Evolutionary conservation across 2,113 vertebrate species (phyloP), one percentile per base, ranked within the genome.

Genomic region (Lophotis ruficrista): DNA sequence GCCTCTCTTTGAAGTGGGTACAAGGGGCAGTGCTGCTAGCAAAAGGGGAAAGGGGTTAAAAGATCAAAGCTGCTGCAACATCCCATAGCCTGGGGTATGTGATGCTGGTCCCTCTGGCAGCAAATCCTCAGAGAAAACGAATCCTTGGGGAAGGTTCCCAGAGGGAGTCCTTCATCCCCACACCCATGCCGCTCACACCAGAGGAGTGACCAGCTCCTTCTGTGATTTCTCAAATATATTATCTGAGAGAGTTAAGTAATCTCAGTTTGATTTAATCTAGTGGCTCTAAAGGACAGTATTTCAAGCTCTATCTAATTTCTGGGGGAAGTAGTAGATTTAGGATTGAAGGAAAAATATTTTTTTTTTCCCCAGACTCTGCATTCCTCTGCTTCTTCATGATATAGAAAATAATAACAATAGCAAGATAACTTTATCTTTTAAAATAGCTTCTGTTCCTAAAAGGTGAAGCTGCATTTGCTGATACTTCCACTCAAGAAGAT

Each of bases 101-200:
- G 1, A 33, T 30, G 9, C 8, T 6, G 25, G 22, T 45, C 13
- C 28, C 23, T 24, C 35, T 3, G 0, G 27, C 0, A 3, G 35
- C 0, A 0, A 73, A 43, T 84, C 72, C 54, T 24, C 1, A 0
- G 21, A 12, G 43, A 72, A 76, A 30, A 33, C 0, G 0, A 69
- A 38, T 84, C 72, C 50, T 27, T 1, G 0, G 24, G 22, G 43
- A 72, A 79, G 33, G 53, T 10, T 79, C n/a, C 47, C 1, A 1
- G 64, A 25, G 93, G 28, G 31, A 84, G 65, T 18, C 23, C 54
- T 43, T 54, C 64, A 7, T 8, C 2, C 0, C 53, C 25, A 15
- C 19, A 28, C 9, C 24, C 0, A 0, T 14, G 37, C 21, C 8
- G 2, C 33, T n/a, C 38, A 22, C n/a, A 31, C 22, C 19, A 7